Conservation (phyloP, 2,888 invertebrate genomes). For the Clitarchus hookeri region DNA sequence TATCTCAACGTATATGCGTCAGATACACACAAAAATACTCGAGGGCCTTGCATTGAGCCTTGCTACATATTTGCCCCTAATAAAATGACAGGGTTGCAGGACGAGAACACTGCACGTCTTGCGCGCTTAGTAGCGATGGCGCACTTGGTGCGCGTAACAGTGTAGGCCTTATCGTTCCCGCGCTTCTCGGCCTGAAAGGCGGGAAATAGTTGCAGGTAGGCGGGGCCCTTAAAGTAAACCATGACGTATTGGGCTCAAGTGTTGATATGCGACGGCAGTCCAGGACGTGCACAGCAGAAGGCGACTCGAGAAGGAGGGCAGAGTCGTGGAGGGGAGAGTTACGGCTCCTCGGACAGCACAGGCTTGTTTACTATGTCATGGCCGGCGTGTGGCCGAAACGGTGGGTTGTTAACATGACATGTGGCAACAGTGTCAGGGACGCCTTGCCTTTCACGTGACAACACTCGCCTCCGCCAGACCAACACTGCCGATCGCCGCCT, state of each 20-base stretch:
- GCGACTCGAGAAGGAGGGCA: not conserved
- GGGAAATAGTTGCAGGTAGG: too few species aligned
- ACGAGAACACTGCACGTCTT: too few species aligned
- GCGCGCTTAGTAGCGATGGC: too few species aligned
- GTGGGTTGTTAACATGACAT: slow-evolving; percentile 14
- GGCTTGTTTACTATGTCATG: not conserved
- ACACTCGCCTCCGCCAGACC: not conserved
- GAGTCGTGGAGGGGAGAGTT: not conserved
- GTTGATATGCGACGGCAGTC: not conserved
- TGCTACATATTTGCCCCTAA: too few species aligned
- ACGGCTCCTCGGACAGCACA: not conserved
- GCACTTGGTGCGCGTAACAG: too few species aligned
- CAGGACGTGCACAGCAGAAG: not conserved
- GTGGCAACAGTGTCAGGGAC: slow-evolving; percentile 14
- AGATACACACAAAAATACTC: too few species aligned
- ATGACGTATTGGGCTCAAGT: not conserved
- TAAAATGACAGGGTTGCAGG: too few species aligned
- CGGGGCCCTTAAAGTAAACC: too few species aligned
- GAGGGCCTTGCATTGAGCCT: too few species aligned
- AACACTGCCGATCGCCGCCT: not conserved
- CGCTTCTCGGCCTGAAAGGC: too few species aligned
- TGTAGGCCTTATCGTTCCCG: too few species aligned
- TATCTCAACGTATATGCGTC: too few species aligned
- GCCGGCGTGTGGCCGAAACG: slow-evolving; percentile 14
- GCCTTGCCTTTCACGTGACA: slow-evolving; percentile 1